These are phyloP conservation scores for Hyposoter didymator DNA, from an alignment of 2,888 invertebrate genomes.

Conservation along the genomic window DNA sequence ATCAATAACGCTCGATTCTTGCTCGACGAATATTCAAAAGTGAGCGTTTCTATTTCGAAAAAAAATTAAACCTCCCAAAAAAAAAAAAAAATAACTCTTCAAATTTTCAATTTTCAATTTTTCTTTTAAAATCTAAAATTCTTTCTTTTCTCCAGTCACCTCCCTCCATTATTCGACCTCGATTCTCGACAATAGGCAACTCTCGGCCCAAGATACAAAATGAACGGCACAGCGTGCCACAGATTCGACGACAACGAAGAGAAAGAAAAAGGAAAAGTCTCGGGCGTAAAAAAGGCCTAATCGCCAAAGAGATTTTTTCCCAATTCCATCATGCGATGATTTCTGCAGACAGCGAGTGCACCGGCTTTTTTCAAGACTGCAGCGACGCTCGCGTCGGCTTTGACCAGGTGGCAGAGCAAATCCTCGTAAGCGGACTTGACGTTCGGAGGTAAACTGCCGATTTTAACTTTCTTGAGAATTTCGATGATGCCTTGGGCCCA, in stretches of 20 bases:
- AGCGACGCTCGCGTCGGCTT: constrained; percentile 90
- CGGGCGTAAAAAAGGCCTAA: constrained; percentile 83
- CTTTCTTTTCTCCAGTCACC: neutral
- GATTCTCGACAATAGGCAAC: too few relatives aligned
- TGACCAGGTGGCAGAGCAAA: constrained; percentile 93
- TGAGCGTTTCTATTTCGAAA: neutral
- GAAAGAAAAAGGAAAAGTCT: constrained; percentile 47
- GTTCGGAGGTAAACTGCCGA: constrained; percentile 92
- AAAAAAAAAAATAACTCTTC: neutral
- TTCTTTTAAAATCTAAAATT: neutral
- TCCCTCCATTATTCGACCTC: neutral
- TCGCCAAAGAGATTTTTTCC: constrained; percentile 95
- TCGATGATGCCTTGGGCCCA: constrained; percentile 96
- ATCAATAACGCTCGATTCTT: constrained; percentile 6
- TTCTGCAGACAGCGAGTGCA: constrained; percentile 93
- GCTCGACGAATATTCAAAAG: neutral
- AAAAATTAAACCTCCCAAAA: neutral
- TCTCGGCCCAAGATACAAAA: neutral
- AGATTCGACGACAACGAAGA: constrained; percentile 26
- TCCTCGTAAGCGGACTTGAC: constrained; percentile 96
- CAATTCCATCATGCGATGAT: constrained; percentile 95
- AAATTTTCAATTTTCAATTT: too few relatives aligned
- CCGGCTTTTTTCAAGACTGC: constrained; percentile 93
- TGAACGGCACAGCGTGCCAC: constrained; percentile 24
- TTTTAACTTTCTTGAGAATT: constrained; percentile 92